Evolutionary conservation across 1,140 invertebrate genomes (phyloP).

Genomic region (Rhizoglyphus robini): DNA sequence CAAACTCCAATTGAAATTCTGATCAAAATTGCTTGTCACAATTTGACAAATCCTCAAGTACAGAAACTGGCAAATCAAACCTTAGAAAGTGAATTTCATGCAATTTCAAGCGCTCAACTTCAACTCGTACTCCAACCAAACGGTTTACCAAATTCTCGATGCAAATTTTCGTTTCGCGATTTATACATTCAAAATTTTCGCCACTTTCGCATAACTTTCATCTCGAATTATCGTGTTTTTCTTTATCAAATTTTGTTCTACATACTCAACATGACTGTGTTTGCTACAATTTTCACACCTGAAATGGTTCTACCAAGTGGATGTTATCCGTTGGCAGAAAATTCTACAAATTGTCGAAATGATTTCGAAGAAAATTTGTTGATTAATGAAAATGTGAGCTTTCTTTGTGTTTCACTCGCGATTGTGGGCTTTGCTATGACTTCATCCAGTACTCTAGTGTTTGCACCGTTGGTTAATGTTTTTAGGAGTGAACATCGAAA

Average conservation of each 20-base stretch:
- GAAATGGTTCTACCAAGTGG: too few relatives aligned
- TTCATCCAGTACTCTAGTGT: background rate
- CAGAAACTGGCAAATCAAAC: background rate
- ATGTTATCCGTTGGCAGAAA: too few relatives aligned
- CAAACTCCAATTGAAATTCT: background rate
- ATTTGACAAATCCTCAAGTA: background rate
- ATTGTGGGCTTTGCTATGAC: background rate
- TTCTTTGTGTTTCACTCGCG: background rate
- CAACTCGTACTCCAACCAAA: background rate
- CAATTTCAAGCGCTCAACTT: background rate
- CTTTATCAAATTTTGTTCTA: too few relatives aligned
- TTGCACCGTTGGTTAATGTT: background rate
- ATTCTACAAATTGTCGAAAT: background rate
- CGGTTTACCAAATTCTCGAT: background rate
- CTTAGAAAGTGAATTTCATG: background rate
- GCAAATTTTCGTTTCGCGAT: too few relatives aligned
- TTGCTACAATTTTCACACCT: too few relatives aligned
- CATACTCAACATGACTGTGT: too few relatives aligned
- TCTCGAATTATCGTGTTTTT: too few relatives aligned
- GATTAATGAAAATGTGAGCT: background rate
- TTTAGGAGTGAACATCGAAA: conserved; percentile 10
- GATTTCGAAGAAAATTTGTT: background rate
- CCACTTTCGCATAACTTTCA: too few relatives aligned
- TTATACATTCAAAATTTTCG: too few relatives aligned
- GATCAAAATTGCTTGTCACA: background rate